A percentile compares a stretch with the other conserved stretches of the same genome.
Evolutionary conservation across 1,140 invertebrate species (phyloP).

Genomic region (Leptonema lineaticorne): DNA sequence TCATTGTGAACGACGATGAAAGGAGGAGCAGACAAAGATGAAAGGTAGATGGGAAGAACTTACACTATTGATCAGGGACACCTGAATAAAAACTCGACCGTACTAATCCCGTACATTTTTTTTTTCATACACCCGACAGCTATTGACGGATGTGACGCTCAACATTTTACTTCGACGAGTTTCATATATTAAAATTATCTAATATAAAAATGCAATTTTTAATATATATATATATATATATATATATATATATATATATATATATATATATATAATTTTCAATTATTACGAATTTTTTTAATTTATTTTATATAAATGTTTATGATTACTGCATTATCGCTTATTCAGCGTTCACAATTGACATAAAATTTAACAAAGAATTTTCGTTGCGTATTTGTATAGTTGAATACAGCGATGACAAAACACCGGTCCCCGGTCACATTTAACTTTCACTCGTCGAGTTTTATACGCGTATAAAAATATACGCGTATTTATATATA

Average conservation of each 20-base stretch:
- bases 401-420: not conserved
- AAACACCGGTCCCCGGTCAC: not conserved
- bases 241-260: too few relatives aligned
- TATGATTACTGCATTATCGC: not conserved
- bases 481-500: not conserved
- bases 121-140: not conserved
- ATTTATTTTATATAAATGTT: not conserved
- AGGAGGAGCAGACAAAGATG: constrained; percentile 40
- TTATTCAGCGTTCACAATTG: constrained; percentile 24
- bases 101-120: constrained; percentile 35
- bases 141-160: constrained; percentile 29
- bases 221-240: too few relatives aligned
- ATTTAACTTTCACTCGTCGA: not conserved
- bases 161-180: constrained; percentile 30
- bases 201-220: too few relatives aligned
- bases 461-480: too few relatives aligned
- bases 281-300: too few relatives aligned
- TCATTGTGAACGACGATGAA: constrained; percentile 36
- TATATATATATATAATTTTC: too few relatives aligned
- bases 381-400: not conserved
- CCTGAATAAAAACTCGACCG: constrained; percentile 38
- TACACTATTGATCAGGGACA: constrained; percentile 36
- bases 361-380: constrained; percentile 23
- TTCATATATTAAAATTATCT: too few relatives aligned
- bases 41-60: constrained; percentile 30